Evolutionary conservation across 2,888 invertebrate species (phyloP).

Genomic region (Lasioglossum leucozonium): DNA sequence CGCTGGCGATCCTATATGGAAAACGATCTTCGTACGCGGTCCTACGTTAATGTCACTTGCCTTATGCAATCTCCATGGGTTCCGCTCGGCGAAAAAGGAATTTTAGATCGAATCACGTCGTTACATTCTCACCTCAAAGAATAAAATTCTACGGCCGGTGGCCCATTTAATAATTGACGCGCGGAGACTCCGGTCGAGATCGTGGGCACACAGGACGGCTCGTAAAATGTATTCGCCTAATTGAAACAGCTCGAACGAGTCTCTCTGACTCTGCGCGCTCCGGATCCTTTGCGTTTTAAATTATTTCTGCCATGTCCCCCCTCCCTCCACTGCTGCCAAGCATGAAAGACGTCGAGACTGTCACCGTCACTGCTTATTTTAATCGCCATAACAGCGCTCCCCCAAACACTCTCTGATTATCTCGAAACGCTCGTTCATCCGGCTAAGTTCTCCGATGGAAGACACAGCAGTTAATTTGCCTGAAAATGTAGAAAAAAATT

Average conservation of each 20-base stretch:
- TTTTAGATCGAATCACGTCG: background rate
- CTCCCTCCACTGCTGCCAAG: background rate
- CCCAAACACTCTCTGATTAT: conserved; percentile 27
- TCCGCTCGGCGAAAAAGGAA: background rate
- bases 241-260: conserved; percentile 6
- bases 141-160: background rate
- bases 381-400: conserved; percentile 66
- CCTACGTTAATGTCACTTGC: background rate
- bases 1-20: background rate
- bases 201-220: background rate
- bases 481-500: background rate
- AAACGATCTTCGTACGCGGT: background rate
- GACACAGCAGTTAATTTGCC: background rate
- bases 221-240: conserved; percentile 10
- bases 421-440: background rate
- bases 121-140: conserved; percentile 14
- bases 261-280: background rate
- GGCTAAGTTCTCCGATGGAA: background rate
- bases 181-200: background rate
- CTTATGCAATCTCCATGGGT: background rate
- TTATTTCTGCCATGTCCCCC: conserved; percentile 43
- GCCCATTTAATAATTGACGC: conserved; percentile 11
- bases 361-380: conserved; percentile 63
- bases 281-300: conserved; percentile 40
- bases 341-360: conserved; percentile 27